These are phyloP conservation scores for Zoroaster sp. DNA, from an alignment of 53 echinoderm and acorn worm species.

Conservation along the genomic window DNA sequence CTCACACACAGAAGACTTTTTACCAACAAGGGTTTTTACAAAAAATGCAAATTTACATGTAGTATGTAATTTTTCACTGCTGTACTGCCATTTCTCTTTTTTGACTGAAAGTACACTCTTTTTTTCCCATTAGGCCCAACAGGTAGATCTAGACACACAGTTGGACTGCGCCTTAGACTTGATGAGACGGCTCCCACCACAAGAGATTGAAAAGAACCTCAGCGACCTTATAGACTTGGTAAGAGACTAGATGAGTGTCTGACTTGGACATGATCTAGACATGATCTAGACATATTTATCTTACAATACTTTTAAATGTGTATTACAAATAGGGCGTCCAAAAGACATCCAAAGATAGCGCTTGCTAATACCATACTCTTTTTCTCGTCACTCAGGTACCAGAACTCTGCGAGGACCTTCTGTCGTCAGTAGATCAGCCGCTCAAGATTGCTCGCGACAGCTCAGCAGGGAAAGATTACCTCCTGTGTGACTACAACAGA, in stretches of 20 bases:
- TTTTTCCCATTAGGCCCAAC: neutral
- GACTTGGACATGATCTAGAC: too few species aligned
- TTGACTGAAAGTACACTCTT: neutral
- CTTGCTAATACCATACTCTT: neutral
- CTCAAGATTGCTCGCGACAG: conserved; percentile 94
- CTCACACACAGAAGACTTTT: too few species aligned
- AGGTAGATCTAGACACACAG: conserved; percentile 67
- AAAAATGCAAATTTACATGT: too few species aligned
- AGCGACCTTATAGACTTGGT: conserved; percentile 98
- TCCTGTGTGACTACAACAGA: conserved; percentile 99
- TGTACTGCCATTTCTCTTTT: too few species aligned
- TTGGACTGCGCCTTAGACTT: conserved; percentile 95
- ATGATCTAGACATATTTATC: too few species aligned
- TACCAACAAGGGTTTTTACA: too few species aligned
- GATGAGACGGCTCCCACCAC: conserved; percentile 95
- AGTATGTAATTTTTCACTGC: too few species aligned
- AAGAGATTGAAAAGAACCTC: conserved; percentile 94
- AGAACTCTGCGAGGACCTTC: conserved; percentile 91
- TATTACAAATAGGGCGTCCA: too few species aligned
- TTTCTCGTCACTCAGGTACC: conserved; percentile 68
- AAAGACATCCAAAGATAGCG: neutral
- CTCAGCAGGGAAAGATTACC: conserved; percentile 82
- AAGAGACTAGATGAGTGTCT: too few species aligned
- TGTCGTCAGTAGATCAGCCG: conserved; percentile 97
- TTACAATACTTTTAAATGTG: too few species aligned